phyloP scores from a whole-genome alignment of 1,140 invertebrate species.

The Chironomus striatipennis region DNA sequence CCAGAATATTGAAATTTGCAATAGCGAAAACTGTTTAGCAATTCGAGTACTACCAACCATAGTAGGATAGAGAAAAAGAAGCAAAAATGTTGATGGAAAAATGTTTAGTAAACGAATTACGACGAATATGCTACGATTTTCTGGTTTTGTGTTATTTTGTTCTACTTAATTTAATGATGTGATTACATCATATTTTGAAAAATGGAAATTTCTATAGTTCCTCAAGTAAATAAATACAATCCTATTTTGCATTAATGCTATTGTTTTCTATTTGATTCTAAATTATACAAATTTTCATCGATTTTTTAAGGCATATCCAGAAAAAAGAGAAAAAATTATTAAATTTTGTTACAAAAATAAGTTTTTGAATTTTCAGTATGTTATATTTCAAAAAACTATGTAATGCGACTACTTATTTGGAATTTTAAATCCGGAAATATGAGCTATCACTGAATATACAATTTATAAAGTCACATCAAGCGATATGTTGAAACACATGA shows the following conservation, averaged over 20 bases:
- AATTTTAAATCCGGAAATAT: too few relatives aligned
- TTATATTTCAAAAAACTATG: too few relatives aligned
- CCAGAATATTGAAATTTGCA: slow-evolving; percentile 13
- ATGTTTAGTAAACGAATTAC: slow-evolving; percentile 7
- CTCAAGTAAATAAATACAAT: background rate
- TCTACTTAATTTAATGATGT: slow-evolving; percentile 14
- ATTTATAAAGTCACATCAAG: too few relatives aligned
- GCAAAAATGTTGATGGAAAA: background rate
- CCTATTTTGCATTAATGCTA: background rate
- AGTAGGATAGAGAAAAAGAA: background rate
- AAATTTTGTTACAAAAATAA: too few relatives aligned
- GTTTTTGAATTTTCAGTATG: too few relatives aligned
- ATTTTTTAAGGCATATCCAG: background rate
- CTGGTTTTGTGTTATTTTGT: slow-evolving; percentile 13
- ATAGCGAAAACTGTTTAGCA: background rate
- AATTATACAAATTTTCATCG: background rate
- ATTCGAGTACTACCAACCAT: background rate
- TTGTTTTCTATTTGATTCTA: background rate
- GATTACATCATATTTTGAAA: slow-evolving; percentile 8
- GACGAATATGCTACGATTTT: background rate
- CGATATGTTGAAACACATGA: too few relatives aligned
- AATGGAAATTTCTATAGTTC: background rate
- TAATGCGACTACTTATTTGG: too few relatives aligned
- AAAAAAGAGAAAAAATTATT: too few relatives aligned
- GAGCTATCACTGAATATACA: too few relatives aligned